These are phyloP conservation scores for Anoura caudifer DNA, from an alignment of 2,113 vertebrate species.

Conservation along the genomic window DNA sequence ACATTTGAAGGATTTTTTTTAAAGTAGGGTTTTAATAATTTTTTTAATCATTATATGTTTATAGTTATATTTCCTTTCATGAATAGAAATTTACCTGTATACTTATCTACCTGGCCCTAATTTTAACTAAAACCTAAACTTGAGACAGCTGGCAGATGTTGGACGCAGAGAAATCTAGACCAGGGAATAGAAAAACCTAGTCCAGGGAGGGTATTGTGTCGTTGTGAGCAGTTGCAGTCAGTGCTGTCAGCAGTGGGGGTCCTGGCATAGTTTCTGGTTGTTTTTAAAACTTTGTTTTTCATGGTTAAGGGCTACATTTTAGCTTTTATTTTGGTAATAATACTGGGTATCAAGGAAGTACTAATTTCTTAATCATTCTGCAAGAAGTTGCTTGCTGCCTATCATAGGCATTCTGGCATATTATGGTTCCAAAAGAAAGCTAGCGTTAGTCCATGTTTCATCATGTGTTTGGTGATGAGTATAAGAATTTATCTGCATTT, in stretches of 20 bases:
- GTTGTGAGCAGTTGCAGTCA: not conserved
- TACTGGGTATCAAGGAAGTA: not conserved
- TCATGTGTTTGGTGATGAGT: not conserved
- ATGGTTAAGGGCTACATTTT: not conserved
- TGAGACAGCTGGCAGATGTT: not conserved
- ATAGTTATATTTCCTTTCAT: not conserved
- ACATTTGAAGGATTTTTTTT: conserved; percentile 20
- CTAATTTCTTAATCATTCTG: not conserved
- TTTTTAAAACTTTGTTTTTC: not conserved
- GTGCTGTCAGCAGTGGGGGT: not conserved
- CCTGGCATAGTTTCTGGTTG: not conserved
- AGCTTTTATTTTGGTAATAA: conserved; percentile 7
- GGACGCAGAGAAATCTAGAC: not conserved
- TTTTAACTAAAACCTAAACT: conserved; percentile 30
- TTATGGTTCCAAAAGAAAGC: conserved; percentile 16
- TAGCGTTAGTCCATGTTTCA: not conserved
- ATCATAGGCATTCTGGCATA: not conserved
- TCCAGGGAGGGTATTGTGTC: not conserved
- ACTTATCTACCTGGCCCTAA: not conserved
- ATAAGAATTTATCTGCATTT: not conserved
- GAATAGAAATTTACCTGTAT: not conserved
- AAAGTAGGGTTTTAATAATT: not conserved
- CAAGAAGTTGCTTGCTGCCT: not conserved
- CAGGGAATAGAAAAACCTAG: not conserved
- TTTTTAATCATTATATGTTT: not conserved